phyloP scores from a whole-genome alignment of 2,113 vertebrate genomes.

The Heterotis niloticus region DNA sequence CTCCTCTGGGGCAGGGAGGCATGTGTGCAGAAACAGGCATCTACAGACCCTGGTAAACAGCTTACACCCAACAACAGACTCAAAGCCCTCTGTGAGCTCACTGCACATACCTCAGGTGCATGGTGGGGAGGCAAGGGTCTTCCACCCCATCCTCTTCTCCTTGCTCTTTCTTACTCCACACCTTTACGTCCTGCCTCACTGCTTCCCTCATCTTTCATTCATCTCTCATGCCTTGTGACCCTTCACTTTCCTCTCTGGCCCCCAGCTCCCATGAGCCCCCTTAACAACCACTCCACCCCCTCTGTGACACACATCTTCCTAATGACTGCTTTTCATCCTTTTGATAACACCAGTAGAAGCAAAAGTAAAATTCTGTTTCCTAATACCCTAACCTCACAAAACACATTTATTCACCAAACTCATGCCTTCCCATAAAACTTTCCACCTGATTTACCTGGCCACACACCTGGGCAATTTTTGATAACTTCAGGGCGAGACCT shows the following conservation, averaged over 20 bases:
- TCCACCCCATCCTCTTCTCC: slow-evolving; percentile 41
- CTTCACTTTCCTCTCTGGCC: slow-evolving; percentile 47
- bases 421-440: not conserved
- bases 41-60: too few relatives aligned
- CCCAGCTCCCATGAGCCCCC: slow-evolving; percentile 44
- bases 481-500: too few relatives aligned
- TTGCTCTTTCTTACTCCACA: slow-evolving; percentile 43
- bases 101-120: slow-evolving; percentile 15
- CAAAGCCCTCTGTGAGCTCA: too few relatives aligned
- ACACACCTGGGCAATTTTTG: too few relatives aligned
- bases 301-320: not conserved
- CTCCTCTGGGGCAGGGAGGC: too few relatives aligned
- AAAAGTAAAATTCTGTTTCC: not conserved
- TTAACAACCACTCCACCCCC: not conserved
- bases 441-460: too few relatives aligned
- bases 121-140: too few relatives aligned
- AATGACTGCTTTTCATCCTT: not conserved
- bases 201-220: slow-evolving; percentile 48
- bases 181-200: slow-evolving; percentile 57
- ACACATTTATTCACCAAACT: not conserved
- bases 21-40: too few relatives aligned
- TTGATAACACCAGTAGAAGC: not conserved
- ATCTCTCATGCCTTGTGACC: slow-evolving; percentile 35
- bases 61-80: too few relatives aligned
- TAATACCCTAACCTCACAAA: not conserved